Base-by-base conservation (phyloP, 2,113 vertebrate genomes). In the Seriola dumerili region DNA sequence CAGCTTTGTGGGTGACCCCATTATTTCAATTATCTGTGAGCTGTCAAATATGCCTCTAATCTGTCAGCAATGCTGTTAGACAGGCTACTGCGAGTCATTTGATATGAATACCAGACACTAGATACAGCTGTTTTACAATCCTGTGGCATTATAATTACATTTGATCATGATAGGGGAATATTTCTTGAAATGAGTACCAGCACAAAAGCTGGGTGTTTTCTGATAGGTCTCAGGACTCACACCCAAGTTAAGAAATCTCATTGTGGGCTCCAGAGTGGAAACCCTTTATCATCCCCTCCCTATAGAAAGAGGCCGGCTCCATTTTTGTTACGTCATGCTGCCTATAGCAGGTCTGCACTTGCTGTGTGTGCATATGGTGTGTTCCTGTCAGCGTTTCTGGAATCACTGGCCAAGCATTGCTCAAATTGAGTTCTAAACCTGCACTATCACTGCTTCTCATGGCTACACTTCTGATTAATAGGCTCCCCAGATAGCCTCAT, bases 361-460 rank as follows among this genome's bases (percentile, higher is more conserved):
- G 89, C 87, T 88, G 78, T 82, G 81, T 91, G 83, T 89, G 86
- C 80, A 70, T 70, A 88, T 76, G 85, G 83, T 84, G 72, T 70
- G 81, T 88, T 88, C 68, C 67, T 80, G 84, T 84, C 72, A 86
- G 90, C 80, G 40, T 80, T 91, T 89, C 77, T 87, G 72, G 23
- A 88, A 85, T 81, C 64, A 79, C 42, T 80, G 50, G 83, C 65
- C 52, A 68, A 91, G 64, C 74, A 73, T 76, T 87, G 76, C 75
- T 85, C 57, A 71, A n/a, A 54, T 17, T 19, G 44, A 65, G 44
- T 42, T 29, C 16, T 38, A 54, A 74, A 72, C 65, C 62, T 42
- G 25, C 57, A 42, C 16, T 65, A 76, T 66, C 57, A 62, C 50
- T 19, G 9, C 19, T 57, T 69, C 38, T 83, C 48, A 21, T 12